These are phyloP conservation scores for Euphydryas editha DNA, from an alignment of 2,888 invertebrate genomes.

Conservation along the genomic window DNA sequence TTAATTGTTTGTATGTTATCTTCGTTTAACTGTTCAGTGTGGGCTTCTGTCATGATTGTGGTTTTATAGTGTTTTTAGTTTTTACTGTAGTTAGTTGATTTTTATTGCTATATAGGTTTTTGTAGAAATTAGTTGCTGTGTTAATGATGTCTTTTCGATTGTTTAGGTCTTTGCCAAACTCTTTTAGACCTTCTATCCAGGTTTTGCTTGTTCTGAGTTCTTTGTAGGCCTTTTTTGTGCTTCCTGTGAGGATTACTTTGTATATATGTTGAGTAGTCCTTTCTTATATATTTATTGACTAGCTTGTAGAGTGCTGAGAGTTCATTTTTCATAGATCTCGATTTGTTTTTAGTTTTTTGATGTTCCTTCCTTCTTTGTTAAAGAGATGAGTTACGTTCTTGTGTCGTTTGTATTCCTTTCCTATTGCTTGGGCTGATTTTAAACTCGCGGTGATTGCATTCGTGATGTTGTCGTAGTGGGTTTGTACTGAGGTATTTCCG, in stretches of 20 bases:
- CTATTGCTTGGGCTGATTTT: not conserved
- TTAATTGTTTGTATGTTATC: not conserved
- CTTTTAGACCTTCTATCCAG: constrained; percentile 37
- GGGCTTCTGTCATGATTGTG: not conserved
- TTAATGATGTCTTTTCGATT: constrained; percentile 28
- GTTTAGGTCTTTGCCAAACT: constrained; percentile 9
- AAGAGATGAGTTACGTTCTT: constrained; percentile 18
- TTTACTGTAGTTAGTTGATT: not conserved
- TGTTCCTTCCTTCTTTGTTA: constrained; percentile 27
- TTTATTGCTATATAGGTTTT: constrained; percentile 26
- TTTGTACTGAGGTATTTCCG: constrained; percentile 23
- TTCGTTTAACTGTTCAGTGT: not conserved
- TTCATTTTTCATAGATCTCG: constrained; percentile 28
- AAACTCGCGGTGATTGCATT: constrained; percentile 21
- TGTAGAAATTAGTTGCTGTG: constrained; percentile 33
- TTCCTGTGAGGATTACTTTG: constrained; percentile 15
- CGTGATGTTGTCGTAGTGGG: not conserved
- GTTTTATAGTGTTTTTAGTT: not conserved
- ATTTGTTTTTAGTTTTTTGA: constrained; percentile 31
- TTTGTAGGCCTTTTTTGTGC: constrained; percentile 25
- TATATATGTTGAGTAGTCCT: constrained; percentile 33
- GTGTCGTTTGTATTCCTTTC: constrained; percentile 18
- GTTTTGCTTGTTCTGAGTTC: constrained; percentile 15
- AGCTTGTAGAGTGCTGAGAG: constrained; percentile 30
- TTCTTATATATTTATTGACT: constrained; percentile 31